phyloP scores from a whole-genome alignment of 2,888 invertebrate species.

The Helicoverpa assulta region DNA sequence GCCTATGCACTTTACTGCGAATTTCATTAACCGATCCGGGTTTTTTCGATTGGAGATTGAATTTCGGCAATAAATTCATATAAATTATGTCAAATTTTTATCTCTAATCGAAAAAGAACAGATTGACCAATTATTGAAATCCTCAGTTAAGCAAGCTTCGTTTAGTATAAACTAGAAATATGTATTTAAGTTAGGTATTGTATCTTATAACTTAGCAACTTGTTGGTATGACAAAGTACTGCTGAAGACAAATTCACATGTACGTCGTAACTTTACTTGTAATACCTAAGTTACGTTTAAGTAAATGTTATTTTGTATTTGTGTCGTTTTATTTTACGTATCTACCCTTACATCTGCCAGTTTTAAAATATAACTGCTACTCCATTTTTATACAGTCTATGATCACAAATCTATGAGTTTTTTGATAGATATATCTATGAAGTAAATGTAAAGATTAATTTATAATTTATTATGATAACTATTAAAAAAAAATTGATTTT shows the following conservation, averaged over 20 bases:
- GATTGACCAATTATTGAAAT: not conserved
- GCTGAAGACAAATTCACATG: constrained; percentile 42
- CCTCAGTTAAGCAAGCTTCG: not conserved
- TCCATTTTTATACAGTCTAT: not conserved
- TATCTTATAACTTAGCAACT: not conserved
- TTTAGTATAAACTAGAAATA: not conserved
- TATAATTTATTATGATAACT: no score
- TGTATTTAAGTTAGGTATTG: not conserved
- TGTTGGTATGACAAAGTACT: not conserved
- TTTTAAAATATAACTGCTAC: constrained; percentile 37
- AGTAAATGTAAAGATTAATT: no score
- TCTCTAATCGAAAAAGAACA: no score
- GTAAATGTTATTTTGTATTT: constrained; percentile 71
- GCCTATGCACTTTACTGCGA: not conserved
- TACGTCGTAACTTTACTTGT: constrained; percentile 52
- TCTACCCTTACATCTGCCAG: not conserved
- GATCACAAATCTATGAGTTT: no score
- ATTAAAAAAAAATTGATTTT: no score
- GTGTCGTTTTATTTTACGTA: constrained; percentile 55
- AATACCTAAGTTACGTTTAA: constrained; percentile 60
- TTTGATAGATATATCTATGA: no score
- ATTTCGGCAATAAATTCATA: no score
- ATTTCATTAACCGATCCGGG: no score
- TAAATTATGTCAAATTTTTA: no score
- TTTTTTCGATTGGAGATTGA: no score